Evolutionary conservation across 2,888 invertebrate species (phyloP).

Genomic region (Leucophenga maculata): DNA sequence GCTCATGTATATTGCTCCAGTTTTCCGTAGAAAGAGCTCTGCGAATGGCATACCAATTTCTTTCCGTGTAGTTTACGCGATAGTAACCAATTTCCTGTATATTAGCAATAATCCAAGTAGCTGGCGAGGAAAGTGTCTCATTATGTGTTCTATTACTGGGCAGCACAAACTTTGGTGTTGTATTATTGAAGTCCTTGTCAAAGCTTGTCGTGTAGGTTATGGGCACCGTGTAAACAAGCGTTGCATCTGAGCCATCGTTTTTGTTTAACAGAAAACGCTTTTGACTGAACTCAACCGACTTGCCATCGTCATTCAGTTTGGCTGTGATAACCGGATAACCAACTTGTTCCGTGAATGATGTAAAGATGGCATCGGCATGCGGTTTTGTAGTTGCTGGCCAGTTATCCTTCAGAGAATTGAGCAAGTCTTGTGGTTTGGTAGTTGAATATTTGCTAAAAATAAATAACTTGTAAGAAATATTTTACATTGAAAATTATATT

Average conservation of each 20-base stretch:
- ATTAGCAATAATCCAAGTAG: no score
- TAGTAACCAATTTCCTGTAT: no score
- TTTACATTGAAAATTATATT: neutral
- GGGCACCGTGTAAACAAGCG: slow-evolving; percentile 38
- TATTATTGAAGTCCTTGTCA: slow-evolving; percentile 50
- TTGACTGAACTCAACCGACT: no score
- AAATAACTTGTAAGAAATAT: neutral
- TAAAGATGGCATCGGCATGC: slow-evolving; percentile 61
- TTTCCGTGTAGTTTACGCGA: no score
- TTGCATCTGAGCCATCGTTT: slow-evolving; percentile 44
- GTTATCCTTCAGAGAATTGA: slow-evolving; percentile 71
- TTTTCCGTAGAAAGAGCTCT: no score
- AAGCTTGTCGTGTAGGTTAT: slow-evolving; percentile 57
- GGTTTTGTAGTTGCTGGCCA: slow-evolving; percentile 56
- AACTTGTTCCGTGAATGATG: slow-evolving; percentile 79
- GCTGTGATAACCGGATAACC: no score
- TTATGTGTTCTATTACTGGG: slow-evolving; percentile 34
- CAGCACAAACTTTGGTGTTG: slow-evolving; percentile 58
- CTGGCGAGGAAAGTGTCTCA: no score
- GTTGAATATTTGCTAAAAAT: slow-evolving; percentile 55
- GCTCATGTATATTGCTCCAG: no score
- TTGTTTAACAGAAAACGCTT: slow-evolving; percentile 63
- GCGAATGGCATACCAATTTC: no score
- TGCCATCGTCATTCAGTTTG: no score
- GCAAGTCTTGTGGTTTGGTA: slow-evolving; percentile 74